These are phyloP conservation scores for Nephila pilipes DNA, from an alignment of 1,140 invertebrate genomes.

Conservation along the genomic window DNA sequence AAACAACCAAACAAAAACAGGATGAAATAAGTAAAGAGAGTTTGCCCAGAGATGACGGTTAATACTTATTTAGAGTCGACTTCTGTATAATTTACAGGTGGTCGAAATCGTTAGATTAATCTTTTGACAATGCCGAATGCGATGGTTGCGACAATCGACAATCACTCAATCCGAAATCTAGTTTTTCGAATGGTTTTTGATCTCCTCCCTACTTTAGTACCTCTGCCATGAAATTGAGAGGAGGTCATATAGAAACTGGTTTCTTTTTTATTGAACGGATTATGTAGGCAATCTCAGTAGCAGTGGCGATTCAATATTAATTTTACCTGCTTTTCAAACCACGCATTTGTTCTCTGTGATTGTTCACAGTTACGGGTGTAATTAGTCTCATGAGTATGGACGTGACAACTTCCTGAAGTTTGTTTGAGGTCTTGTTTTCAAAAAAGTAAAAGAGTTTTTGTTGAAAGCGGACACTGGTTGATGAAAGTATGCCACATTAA, in stretches of 20 bases:
- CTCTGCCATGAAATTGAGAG: background rate
- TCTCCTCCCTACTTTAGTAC: background rate
- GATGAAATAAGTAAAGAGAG: background rate
- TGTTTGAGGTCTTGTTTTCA: background rate
- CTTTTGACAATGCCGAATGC: conserved; percentile 11
- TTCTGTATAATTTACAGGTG: conserved; percentile 36
- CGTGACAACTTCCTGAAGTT: background rate
- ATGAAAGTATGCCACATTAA: background rate
- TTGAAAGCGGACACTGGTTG: background rate
- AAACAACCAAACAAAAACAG: conserved; percentile 17
- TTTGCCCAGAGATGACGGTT: background rate
- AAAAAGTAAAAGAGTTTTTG: background rate
- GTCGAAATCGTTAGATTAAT: conserved; percentile 12
- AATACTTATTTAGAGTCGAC: conserved; percentile 27
- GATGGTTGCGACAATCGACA: background rate
- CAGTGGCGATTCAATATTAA: conserved; percentile 43
- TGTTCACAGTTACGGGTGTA: conserved; percentile 11
- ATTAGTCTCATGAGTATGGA: background rate
- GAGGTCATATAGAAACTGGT: conserved; percentile 54
- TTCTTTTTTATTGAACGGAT: conserved; percentile 1
- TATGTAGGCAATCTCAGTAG: conserved; percentile 8
- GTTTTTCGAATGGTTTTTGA: background rate
- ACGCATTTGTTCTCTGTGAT: conserved; percentile 16
- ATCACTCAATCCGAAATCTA: conserved; percentile 20
- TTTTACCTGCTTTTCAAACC: conserved; percentile 32